Evolutionary conservation across 2,797 vertebrate genomes (phyloP), one percentile per base, ranked within the genome.

Genomic region (Fringilla coelebs): DNA sequence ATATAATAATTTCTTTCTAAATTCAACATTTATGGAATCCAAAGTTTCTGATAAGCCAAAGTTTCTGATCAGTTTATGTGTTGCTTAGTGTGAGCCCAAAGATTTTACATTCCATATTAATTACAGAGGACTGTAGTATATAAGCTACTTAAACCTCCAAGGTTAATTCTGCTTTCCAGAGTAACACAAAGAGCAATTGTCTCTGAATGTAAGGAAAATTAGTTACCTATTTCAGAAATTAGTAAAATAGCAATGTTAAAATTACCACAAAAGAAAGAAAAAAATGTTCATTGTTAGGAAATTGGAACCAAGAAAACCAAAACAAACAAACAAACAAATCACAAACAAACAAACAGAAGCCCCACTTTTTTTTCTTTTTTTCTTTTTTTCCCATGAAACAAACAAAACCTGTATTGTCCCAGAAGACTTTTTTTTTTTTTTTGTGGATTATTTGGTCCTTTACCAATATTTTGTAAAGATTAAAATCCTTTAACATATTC

Each of bases 131-230:
- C 8, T 34, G 14, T 10, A 31, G 12, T 16, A 36, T 19, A 51
- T 22, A 96, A 94, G 63, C 54, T 48, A 73, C 46, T 85, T 96
- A 82, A 94, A 95, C 31, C 94, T 95, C 40, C 89, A 82, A 51
- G 82, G 18, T 52, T 89, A 74, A 95, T 96, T 96, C 81, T 96
- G 58, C 87, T 96, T 96, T 88, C 74, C 75, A 91, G 68, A 94
- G 48, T 88, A 94, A 90, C 31, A n/a, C 9, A 51, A 96, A 93
- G 70, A 96, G 85, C 58, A 89, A 41, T 93, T 92, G 13, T 71
- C 5, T 94, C 85, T 88, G 92, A 54, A 52, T 17, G 7, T 13
- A 49, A 21, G 63, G 22, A 73, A 55, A 76, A 13, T 25, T 6
- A 67, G 21, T 63, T 60, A 61, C 12, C 12, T 72, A 10, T 41